Conservation (phyloP, 2,888 invertebrate species). For the Oligia strigilis region DNA sequence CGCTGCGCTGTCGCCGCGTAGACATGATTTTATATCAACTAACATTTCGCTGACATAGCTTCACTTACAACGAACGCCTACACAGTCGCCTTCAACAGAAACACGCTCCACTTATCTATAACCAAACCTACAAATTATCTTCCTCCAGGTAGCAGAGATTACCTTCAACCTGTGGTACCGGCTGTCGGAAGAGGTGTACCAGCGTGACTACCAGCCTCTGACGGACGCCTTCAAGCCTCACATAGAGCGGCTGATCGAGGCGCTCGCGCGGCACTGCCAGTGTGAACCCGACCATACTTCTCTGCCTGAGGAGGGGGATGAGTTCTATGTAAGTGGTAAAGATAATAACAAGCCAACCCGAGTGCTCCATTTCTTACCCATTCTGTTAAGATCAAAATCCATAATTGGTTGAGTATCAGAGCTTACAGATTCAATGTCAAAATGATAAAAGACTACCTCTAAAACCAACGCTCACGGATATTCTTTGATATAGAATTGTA, state of each 20-base stretch:
- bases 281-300: slow-evolving; percentile 98
- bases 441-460: background rate
- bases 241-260: slow-evolving; percentile 96
- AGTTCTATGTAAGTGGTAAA: slow-evolving; percentile 92
- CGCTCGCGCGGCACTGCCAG: slow-evolving; percentile 97
- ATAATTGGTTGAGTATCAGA: background rate
- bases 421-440: background rate
- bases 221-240: slow-evolving; percentile 96
- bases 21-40: background rate
- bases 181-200: slow-evolving; percentile 98
- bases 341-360: background rate
- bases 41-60: background rate
- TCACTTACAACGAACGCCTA: background rate
- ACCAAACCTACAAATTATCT: background rate
- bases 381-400: background rate
- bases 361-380: background rate
- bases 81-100: background rate
- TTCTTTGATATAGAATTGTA: background rate
- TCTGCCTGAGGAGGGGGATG: slow-evolving; percentile 95
- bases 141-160: slow-evolving; percentile 93
- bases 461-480: background rate
- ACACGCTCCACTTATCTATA: background rate
- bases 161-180: slow-evolving; percentile 99
- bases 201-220: slow-evolving; percentile 95
- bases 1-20: background rate